A percentile compares a stretch with the other conserved stretches of the same genome.
phyloP scores from a whole-genome alignment of 35 echinoderm and acorn worm species.

The Patiria miniata region DNA sequence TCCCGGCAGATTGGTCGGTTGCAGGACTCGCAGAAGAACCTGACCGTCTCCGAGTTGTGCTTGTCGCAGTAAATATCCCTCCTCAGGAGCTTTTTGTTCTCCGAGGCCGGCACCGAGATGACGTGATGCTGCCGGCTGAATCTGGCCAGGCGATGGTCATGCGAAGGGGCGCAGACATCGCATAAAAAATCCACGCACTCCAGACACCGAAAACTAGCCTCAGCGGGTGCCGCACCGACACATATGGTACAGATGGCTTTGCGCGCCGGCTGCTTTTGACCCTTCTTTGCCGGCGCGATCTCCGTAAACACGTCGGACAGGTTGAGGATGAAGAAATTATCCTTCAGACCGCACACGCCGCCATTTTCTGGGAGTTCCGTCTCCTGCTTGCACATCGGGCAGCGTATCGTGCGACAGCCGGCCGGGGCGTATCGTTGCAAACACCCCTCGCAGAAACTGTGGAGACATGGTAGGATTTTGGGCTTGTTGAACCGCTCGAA shows the following conservation, averaged over 20 bases:
- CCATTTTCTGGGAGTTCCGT: slow-evolving; percentile 95
- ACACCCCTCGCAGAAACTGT: slow-evolving; percentile 98
- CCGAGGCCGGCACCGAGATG: slow-evolving; percentile 80
- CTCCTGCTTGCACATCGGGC: slow-evolving; percentile 87
- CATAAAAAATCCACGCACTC: slow-evolving; percentile 98
- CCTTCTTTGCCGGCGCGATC: slow-evolving; percentile 59
- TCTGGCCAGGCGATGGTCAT: slow-evolving; percentile 91
- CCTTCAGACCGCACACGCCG: slow-evolving; percentile 86
- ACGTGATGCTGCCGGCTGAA: slow-evolving; percentile 92
- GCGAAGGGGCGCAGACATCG: slow-evolving; percentile 87
- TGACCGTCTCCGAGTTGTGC: slow-evolving; percentile 71
- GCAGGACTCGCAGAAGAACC: slow-evolving; percentile 97
- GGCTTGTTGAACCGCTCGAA: slow-evolving; percentile 96
- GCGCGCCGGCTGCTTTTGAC: slow-evolving; percentile 69
- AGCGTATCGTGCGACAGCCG: slow-evolving; percentile 72
- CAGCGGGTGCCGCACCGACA: slow-evolving; percentile 67
- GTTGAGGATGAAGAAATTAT: slow-evolving; percentile 99
- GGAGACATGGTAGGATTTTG: slow-evolving; percentile 95
- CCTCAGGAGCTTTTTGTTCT: slow-evolving; percentile 86
- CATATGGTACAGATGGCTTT: slow-evolving; percentile 97
- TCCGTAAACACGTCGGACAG: slow-evolving; percentile 91
- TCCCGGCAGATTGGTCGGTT: slow-evolving; percentile 87
- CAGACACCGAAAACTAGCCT: slow-evolving; percentile 84
- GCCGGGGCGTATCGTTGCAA: slow-evolving; percentile 74
- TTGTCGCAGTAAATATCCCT: slow-evolving; percentile 65